Base-by-base conservation (phyloP, 2,797 vertebrate species). In the Furcifer pardalis region DNA sequence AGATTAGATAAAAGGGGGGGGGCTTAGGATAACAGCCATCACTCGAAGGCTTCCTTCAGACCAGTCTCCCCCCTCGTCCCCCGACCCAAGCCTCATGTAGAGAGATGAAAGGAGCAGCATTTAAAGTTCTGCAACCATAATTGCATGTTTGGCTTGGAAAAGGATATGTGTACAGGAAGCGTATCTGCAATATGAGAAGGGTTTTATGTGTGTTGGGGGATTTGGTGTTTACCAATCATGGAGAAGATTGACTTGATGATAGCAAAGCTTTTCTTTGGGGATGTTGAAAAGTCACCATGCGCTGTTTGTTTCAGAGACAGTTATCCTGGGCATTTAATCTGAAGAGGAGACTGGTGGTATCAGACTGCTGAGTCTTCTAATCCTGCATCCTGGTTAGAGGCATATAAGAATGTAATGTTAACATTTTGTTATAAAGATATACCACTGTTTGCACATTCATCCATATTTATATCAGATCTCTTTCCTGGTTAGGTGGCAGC, bases 201-300 rank as follows among this genome's bases (percentile, higher is more conserved):
- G 62, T 81, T 77, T 77, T 76, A 71, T 77, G 74, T 81, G 79
- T 86, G 73, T 30, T 23, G 59, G 73, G 44, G 60, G 83, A 84
- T 42, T 35, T 81, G 40, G 42, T 86, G 73, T 77, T 77, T 86
- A 86, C 65, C 10, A 37, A 82, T 81, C 63, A 52, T 71, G 73
- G 78, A 81, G 81, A 86, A 71, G 84, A 86, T 62, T 86, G 79
- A 86, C 19, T 76, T 77, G 84, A 85, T 81, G 84, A 86, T 60
- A 71, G 73, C 52, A 62, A 86, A 77, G 32, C 42, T 42, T 60
- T 63, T 49, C 25, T 72, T 56, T 84, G 5, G 10, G 44, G 32
- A 8, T 13, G 17, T 73, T 71, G 56, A 68, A 86, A 86, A 77
- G 30, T 49, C 62, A 19, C 49, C 71, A 80, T 73, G 69, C 59